phyloP scores from a whole-genome alignment of 1,140 invertebrate species.

The Carposina sasakii region DNA sequence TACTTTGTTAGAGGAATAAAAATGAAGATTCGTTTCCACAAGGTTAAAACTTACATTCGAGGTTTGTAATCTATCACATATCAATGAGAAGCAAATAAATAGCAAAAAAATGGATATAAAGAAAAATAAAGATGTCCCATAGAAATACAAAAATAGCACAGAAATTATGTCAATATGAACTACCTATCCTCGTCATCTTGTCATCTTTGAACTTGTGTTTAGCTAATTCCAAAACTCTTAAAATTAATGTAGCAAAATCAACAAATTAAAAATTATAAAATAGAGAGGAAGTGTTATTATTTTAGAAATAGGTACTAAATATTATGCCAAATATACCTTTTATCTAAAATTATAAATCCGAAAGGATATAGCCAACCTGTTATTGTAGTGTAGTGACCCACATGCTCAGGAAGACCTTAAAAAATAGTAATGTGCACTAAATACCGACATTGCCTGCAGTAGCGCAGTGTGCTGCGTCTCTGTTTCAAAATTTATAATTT shows the following conservation, averaged over 20 bases:
- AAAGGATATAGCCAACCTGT: no score
- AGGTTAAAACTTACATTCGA: constrained; percentile 59
- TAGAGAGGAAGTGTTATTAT: no score
- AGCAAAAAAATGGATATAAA: constrained; percentile 50
- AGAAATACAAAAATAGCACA: constrained; percentile 63
- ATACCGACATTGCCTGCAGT: no score
- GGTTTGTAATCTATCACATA: constrained; percentile 62
- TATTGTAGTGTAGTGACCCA: no score
- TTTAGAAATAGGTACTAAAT: no score
- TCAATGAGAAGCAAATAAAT: constrained; percentile 56
- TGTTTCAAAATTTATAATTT: no score
- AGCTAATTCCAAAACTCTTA: constrained; percentile 63
- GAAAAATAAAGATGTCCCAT: constrained; percentile 57
- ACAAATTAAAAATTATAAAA: no score
- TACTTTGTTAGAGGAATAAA: constrained; percentile 38
- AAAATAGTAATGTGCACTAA: no score
- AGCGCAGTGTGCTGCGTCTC: no score
- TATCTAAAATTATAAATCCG: no score
- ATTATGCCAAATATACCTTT: no score
- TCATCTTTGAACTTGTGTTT: constrained; percentile 64
- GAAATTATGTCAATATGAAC: constrained; percentile 63
- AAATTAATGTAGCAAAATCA: constrained; percentile 57
- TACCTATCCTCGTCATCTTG: constrained; percentile 66
- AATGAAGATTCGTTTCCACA: constrained; percentile 55
- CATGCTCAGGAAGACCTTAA: no score